A percentile compares a stretch with the other conserved stretches of the same genome.
phyloP scores from a whole-genome alignment of 2,888 invertebrate genomes.

The Heterodera filipjevi region DNA sequence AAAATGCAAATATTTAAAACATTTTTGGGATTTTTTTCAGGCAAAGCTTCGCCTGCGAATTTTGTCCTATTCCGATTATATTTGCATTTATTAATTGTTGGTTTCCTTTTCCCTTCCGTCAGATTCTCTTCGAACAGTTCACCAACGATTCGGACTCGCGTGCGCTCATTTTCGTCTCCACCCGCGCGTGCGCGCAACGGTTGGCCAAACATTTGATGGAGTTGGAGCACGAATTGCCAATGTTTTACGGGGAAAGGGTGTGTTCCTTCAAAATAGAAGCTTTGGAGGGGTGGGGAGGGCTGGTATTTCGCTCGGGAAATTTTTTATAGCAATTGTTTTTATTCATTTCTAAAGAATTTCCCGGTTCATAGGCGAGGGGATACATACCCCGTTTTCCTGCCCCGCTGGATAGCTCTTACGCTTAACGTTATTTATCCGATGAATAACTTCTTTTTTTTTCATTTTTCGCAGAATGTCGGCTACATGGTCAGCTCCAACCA shows the following conservation, averaged over 20 bases:
- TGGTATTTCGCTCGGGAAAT: too few species aligned
- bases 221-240: slow-evolving; percentile 10
- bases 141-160: slow-evolving; percentile 34
- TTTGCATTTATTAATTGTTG: neutral
- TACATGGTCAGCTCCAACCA: slow-evolving; percentile 41
- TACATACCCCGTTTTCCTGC: too few species aligned
- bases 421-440: too few species aligned
- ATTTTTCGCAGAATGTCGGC: slow-evolving; percentile 18
- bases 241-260: slow-evolving; percentile 16
- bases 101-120: neutral
- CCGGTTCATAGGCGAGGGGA: neutral
- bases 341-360: neutral
- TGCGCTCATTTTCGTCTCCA: slow-evolving; percentile 42
- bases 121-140: slow-evolving; percentile 36
- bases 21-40: too few species aligned
- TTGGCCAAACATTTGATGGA: slow-evolving; percentile 32
- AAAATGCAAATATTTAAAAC: too few species aligned
- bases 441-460: neutral
- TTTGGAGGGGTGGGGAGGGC: too few species aligned
- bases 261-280: too few species aligned
- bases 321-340: too few species aligned
- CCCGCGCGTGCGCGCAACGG: slow-evolving; percentile 34
- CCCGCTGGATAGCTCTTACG: too few species aligned
- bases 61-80: too few species aligned
- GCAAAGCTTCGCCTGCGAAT: too few species aligned